Evolutionary conservation across 2,113 vertebrate genomes (phyloP).

Genomic region (Meriones unguiculatus): DNA sequence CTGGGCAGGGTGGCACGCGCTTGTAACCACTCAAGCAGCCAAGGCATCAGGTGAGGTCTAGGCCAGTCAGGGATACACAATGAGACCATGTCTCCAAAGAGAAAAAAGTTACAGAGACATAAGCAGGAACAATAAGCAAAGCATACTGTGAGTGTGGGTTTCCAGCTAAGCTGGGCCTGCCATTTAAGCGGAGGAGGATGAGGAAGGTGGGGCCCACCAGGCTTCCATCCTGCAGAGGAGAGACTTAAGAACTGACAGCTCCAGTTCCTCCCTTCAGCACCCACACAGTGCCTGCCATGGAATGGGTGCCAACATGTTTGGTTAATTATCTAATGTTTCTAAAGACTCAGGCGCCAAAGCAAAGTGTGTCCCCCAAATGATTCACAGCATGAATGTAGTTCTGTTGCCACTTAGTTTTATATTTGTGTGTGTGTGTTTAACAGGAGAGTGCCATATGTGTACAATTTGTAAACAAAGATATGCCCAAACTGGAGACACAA

Average conservation of each 20-base stretch:
- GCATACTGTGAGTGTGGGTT: neutral
- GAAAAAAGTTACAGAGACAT: neutral
- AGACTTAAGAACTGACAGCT: neutral
- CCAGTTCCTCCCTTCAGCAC: neutral
- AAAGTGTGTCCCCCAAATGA: neutral
- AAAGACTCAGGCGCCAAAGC: neutral
- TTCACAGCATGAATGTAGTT: neutral
- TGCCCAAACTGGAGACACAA: neutral
- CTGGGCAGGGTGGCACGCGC: neutral
- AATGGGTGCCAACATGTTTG: neutral
- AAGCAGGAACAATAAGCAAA: neutral
- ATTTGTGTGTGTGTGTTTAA: neutral
- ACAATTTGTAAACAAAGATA: slow-evolving; percentile 8
- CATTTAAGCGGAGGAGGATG: too few relatives aligned
- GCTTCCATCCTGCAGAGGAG: neutral
- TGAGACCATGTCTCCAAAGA: neutral
- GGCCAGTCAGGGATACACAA: neutral
- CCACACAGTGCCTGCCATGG: neutral
- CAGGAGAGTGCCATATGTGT: neutral
- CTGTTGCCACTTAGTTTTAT: slow-evolving; percentile 23
- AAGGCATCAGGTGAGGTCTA: neutral
- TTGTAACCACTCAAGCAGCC: neutral
- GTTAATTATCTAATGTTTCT: neutral
- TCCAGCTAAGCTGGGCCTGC: neutral
- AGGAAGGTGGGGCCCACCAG: neutral